Base-by-base conservation (phyloP, 2,797 vertebrate genomes). In the Sebastes goodei region DNA sequence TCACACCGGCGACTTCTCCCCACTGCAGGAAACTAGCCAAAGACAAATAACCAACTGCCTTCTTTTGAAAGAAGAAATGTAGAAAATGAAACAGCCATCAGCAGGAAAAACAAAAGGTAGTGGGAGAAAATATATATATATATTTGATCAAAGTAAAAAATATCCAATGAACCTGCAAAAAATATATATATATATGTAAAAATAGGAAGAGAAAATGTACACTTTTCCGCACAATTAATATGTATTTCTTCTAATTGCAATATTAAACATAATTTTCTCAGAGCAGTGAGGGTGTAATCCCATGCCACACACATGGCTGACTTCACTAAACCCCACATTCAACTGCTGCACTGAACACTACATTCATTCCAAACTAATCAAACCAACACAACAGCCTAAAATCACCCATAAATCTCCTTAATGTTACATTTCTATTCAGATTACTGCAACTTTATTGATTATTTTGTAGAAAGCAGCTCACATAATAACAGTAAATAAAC, bases 1-100 rank as follows among this genome's bases (percentile, higher is more conserved):
- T 94, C 88, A 87, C 89, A 86, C 90, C 86, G 75, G 72, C 67
- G 64, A 94, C 92, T 94, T 94, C 92, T 94, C 84, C 81, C 81
- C 76, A 29, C 80, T 29, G 74, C 92, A 93, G 91, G 92, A 93
- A 94, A 91, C 88, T 30, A 76, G 61, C 82, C 80, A 84, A 84
- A 94, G 85, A 90, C 72, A 93, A 91, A 93, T 86, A 92, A 83
- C 77, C 73, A 70, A 74, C 73, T 76, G 77, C 56, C 69, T 11
- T 57, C 63, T 66, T 86, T 77, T 70, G 35, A 69, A 62, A 85
- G 72, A 73, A 71, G 69, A 82, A 71, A 85, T 12, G 35, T n/a
- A 42, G n/a, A 29, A 63, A 76, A 70, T 23, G 32, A 80, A 12
- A 59, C 7, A 57, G 62, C 6, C 53, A 30, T 70, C 29, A 59